Base-by-base conservation (phyloP, 1,140 invertebrate genomes). In the Venustaconcha ellipsiformis region DNA sequence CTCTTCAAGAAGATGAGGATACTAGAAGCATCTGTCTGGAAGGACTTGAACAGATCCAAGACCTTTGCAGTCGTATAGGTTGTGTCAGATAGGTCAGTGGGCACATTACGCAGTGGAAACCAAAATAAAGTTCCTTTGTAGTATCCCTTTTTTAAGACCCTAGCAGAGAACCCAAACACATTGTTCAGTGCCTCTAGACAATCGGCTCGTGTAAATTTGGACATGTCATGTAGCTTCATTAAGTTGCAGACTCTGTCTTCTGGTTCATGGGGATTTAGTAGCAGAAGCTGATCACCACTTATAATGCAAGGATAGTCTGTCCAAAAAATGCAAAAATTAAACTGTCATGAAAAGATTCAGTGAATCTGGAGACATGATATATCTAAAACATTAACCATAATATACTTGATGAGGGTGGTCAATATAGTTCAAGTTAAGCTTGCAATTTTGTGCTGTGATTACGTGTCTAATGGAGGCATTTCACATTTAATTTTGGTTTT, bases 101-200 rank as follows among this genome's bases (percentile, higher is more conserved):
- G 2, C 56, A 65, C 60, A 17, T 80, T 83, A 62, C 87, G 78
- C n/a, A 88, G 77, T 20, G 87, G 86, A 68, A 88, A 83, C 59
- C 87, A 67, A 57, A 88, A 87, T 58, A 88, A 71, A 30, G 87
- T 88, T 11, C 84, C 86, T 26, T 78, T 65, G 72, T 76, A 78
- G 48, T 62, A 12, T 6, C 66, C 83, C 14, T 65, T 23, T 70
- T 56, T n/a, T 17, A 68, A 23, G 17, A 17, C 66, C 18, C 64
- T 58, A 66, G 55, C 18, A 3, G 65, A 64, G 6, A 76, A 73
- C 65, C 64, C 75, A 78, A 48, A 48, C 11, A 48, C 37, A 1
- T 48, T 48, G 37, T 48, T 48, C 37, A 48, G 37, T 0, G 11
- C 11, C 37, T 48, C 37, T 48, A 48, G 8, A 6, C 37, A 48